Base-by-base conservation (phyloP, 2,888 invertebrate species). In the Baccha elongata region DNA sequence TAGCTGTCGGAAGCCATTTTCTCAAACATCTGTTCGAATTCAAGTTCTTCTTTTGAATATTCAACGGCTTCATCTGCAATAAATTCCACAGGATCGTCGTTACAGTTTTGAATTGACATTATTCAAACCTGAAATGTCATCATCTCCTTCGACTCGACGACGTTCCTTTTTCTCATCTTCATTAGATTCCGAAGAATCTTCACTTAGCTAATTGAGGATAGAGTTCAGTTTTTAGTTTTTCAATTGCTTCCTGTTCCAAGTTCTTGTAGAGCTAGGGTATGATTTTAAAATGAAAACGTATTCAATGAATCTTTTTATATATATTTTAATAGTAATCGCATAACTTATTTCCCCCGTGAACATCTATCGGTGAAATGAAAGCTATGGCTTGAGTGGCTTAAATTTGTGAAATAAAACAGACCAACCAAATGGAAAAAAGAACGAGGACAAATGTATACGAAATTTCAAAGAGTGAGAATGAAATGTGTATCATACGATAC, bases 1-100 rank as follows among this genome's bases (percentile, higher is more conserved):
- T 97, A 95, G 88, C 96, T 97, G 87, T 98, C 98, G 65, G 95
- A 94, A 3, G 98, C 95, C 95, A 98, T 96, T 91, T 95, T 96
- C 87, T 98, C 98, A 87, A 98, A 94, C 35, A 97, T 96, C 35
- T 94, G 94, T 87, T 97, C 94, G 88, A 98, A 98, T 88, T 98
- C 98, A 6, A 96, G 93, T 90, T 98, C 98, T 91, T 98, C 98
- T 86, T 93, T 93, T 0, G 93, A 93, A 86, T 93, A 93, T 79
- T 92, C 92, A 10, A 91, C 91, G 2, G 91, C 91, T 73, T 91
- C 92, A 1, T 58, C 71, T 21, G 46, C 35, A 15, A 68, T 60
- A 21, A 86, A 86, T 69, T 92, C 92, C 19, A 92, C 87, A 84
- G 92, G 92, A 48, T 90, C 89, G 81, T 93, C 93, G 84, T 92